A percentile compares a stretch with the other conserved stretches of the same genome.
These are phyloP conservation scores for Octonoba sinensis DNA, from an alignment of 2,888 invertebrate genomes.

Conservation along the genomic window DNA sequence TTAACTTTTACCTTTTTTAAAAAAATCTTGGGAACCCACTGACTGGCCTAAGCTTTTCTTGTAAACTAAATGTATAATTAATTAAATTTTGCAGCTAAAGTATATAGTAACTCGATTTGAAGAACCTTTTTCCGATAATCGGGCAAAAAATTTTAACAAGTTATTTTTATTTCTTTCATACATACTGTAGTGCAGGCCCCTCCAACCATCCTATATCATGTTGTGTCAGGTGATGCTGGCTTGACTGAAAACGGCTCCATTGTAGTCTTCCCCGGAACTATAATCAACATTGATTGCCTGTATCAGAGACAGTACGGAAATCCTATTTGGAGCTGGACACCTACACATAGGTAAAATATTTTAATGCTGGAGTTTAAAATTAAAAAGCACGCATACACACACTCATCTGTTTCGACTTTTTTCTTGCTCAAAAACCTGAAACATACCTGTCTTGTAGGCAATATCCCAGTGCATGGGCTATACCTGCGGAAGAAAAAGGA, in stretches of 20 bases:
- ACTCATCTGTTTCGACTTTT: background rate
- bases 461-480: slow-evolving; percentile 84
- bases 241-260: slow-evolving; percentile 77
- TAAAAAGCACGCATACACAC: background rate
- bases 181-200: slow-evolving; percentile 66
- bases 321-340: slow-evolving; percentile 91
- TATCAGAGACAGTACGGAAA: slow-evolving; percentile 82
- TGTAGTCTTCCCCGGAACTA: slow-evolving; percentile 84
- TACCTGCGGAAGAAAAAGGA: slow-evolving; percentile 81
- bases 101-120: no score
- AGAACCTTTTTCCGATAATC: no score
- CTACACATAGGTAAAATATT: slow-evolving; percentile 70
- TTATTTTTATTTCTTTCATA: no score
- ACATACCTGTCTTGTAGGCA: slow-evolving; percentile 74
- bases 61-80: no score
- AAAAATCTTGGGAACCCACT: no score
- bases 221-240: slow-evolving; percentile 65
- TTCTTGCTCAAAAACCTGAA: background rate
- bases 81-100: no score
- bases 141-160: no score
- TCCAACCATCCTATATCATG: slow-evolving; percentile 67
- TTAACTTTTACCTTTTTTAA: no score
- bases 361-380: background rate
- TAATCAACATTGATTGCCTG: slow-evolving; percentile 85
- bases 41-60: no score